Conservation (phyloP, 2,113 vertebrate genomes). For the Meles meles region DNA sequence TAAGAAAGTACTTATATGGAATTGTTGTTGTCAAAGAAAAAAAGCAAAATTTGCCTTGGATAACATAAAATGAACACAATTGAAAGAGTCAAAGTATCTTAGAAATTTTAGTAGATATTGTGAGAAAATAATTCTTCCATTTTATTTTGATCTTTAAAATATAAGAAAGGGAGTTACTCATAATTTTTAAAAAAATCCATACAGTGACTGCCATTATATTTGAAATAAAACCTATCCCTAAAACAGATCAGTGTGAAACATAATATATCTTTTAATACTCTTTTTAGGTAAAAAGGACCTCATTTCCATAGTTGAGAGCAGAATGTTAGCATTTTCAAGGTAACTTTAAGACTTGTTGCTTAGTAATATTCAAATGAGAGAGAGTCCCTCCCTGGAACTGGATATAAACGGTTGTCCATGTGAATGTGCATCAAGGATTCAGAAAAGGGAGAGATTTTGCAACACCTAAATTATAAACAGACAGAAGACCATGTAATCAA, state of each 20-base stretch:
- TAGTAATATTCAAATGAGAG: constrained; percentile 52
- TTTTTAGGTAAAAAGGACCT: constrained; percentile 23
- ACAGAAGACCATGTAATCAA: neutral
- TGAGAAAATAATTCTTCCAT: neutral
- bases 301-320: constrained; percentile 36
- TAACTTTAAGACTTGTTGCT: constrained; percentile 24
- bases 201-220: neutral
- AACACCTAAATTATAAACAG: neutral
- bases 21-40: neutral
- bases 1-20: neutral
- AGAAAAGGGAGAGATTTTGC: constrained; percentile 23
- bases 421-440: constrained; percentile 9
- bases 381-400: neutral
- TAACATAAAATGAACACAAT: neutral
- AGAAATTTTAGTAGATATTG: neutral
- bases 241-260: neutral
- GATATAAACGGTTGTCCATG: neutral
- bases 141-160: constrained; percentile 27
- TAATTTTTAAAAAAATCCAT: neutral
- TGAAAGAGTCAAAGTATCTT: neutral
- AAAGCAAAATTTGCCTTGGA: neutral
- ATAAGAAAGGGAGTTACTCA: neutral
- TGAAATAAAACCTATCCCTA: constrained; percentile 41
- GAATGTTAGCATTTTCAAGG: constrained; percentile 50
- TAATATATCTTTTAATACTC: constrained; percentile 7